Percentiles rank a stretch among this genome's conserved stretches.
Conservation (phyloP, 2,797 vertebrate species). For the Rhinoraja longicauda region DNA sequence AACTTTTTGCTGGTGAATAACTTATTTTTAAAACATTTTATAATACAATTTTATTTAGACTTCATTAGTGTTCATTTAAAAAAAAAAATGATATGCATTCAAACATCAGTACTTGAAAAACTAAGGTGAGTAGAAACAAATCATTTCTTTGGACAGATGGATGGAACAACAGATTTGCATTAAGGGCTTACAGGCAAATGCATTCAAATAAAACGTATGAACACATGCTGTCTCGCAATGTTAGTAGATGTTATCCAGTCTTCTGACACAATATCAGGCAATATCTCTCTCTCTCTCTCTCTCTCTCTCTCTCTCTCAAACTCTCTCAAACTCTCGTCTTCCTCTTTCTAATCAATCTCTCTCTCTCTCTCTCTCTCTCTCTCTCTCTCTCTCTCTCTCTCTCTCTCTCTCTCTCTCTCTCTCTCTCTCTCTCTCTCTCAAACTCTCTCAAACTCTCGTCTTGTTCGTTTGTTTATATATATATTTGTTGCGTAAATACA, state of each 20-base stretch:
- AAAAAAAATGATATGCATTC: neutral
- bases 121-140: neutral
- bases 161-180: neutral
- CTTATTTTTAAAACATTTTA: neutral
- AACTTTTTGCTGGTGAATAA: neutral
- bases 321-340: no score
- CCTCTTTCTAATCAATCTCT: no score
- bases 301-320: no score
- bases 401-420: no score
- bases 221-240: neutral
- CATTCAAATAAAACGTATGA: neutral
- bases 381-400: no score
- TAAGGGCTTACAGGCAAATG: neutral
- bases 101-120: neutral
- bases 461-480: no score
- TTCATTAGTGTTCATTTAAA: neutral
- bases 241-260: neutral
- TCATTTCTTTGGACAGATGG: neutral
- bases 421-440: no score
- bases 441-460: no score
- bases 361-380: no score
- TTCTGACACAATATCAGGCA: neutral
- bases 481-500: no score
- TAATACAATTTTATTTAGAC: neutral
- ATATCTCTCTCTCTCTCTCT: no score